Conservation (phyloP, 2,888 invertebrate species). For the Rhingia rostrata region DNA sequence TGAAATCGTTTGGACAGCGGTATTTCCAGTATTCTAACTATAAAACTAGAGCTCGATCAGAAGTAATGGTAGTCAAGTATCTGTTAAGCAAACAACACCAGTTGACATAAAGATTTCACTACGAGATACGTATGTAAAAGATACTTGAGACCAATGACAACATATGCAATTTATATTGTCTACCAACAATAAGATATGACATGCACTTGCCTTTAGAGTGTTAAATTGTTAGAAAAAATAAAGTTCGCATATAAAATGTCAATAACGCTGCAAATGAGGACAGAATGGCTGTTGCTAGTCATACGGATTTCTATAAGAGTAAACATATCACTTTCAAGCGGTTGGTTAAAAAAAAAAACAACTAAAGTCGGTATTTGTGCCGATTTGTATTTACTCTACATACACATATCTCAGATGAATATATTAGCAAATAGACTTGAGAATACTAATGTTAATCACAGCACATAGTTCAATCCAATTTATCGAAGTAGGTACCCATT, state of each 20-base stretch:
- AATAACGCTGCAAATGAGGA: slow-evolving; percentile 37
- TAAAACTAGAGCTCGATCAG: slow-evolving; percentile 15
- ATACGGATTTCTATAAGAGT: neutral
- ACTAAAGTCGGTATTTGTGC: too few species aligned
- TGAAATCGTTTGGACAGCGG: neutral
- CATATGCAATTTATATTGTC: slow-evolving; percentile 8
- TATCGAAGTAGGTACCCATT: too few species aligned
- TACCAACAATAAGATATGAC: neutral
- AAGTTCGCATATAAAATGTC: slow-evolving; percentile 26
- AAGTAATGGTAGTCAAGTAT: neutral
- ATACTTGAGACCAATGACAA: slow-evolving; percentile 12
- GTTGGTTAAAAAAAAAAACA: neutral
- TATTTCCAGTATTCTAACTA: neutral
- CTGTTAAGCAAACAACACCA: slow-evolving; percentile 21
- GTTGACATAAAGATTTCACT: slow-evolving; percentile 49
- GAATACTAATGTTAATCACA: too few species aligned
- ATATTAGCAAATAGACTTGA: too few species aligned
- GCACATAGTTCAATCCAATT: too few species aligned
- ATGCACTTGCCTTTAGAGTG: slow-evolving; percentile 9
- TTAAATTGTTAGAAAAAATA: neutral
- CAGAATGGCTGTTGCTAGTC: slow-evolving; percentile 4
- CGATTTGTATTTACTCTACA: too few species aligned
- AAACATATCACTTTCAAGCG: neutral
- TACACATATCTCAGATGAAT: neutral
- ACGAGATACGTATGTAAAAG: slow-evolving; percentile 17